Conservation (phyloP, 1,140 invertebrate genomes). For the Sinella curviseta region DNA sequence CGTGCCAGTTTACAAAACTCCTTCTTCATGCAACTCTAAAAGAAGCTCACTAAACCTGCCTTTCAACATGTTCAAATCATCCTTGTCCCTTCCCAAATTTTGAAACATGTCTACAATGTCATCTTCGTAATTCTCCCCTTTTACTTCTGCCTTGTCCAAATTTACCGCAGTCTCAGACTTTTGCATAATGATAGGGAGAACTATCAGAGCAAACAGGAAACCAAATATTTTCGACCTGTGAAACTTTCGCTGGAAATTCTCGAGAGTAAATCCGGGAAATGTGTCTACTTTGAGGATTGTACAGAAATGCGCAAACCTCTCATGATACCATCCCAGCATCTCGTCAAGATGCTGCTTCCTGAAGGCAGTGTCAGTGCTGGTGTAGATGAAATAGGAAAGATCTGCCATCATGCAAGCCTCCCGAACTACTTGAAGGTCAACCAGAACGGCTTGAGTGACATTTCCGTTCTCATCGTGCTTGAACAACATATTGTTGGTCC, state of each 20-base stretch:
- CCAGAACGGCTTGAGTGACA: slow-evolving; percentile 30
- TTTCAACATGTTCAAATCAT: not conserved
- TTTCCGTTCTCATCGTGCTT: slow-evolving; percentile 14
- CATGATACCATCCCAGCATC: slow-evolving; percentile 30
- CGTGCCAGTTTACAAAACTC: slow-evolving; percentile 24
- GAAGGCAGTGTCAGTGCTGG: slow-evolving; percentile 30
- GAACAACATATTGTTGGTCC: slow-evolving; percentile 46
- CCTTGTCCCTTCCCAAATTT: not conserved
- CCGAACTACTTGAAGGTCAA: slow-evolving; percentile 41
- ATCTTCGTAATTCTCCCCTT: not conserved
- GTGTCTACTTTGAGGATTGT: not conserved
- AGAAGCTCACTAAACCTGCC: not conserved
- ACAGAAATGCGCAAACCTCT: slow-evolving; percentile 30
- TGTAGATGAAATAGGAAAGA: slow-evolving; percentile 41
- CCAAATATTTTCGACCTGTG: slow-evolving; percentile 30
- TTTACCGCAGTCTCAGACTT: slow-evolving; percentile 26
- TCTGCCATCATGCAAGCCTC: slow-evolving; percentile 37
- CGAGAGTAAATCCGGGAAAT: slow-evolving; percentile 28
- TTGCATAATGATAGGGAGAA: slow-evolving; percentile 35
- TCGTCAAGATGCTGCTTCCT: slow-evolving; percentile 13
- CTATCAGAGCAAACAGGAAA: slow-evolving; percentile 26
- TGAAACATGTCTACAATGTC: not conserved
- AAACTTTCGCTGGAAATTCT: slow-evolving; percentile 31
- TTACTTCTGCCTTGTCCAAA: slow-evolving; percentile 24
- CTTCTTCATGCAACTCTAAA: not conserved